Base-by-base conservation (phyloP, 2,113 vertebrate genomes). In the Burhinus oedicnemus region DNA sequence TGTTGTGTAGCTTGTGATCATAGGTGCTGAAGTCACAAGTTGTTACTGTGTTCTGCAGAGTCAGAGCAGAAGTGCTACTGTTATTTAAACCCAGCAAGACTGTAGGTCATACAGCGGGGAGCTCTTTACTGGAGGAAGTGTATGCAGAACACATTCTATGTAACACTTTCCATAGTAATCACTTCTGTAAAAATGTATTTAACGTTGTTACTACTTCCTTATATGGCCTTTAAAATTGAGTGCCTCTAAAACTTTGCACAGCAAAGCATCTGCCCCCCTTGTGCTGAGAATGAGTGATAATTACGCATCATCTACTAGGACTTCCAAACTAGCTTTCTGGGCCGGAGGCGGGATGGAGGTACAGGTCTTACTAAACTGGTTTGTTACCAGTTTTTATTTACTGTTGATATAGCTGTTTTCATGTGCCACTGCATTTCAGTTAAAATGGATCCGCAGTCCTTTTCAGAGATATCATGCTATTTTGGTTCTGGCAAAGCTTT, bases 1-100 rank as follows among this genome's bases (percentile, higher is more conserved):
- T 34, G 47, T 36, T 81, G 11, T 14, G 15, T 44, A 36, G 23
- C 0, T 0, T 42, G 8, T 52, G 16, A 12, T 57, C 3, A 2
- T 29, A n/a, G 49, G 44, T 69, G 32, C 54, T 45, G 54, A 51
- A 34, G 77, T 86, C 5, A 30, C 20, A 49, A 42, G 51, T 26
- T 40, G 30, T 42, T 89, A 5, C 47, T 45, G 17, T 9, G 11
- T 32, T 93, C 40, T 90, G 54, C 45, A 6, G 23, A 49, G 51
- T 34, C 0, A 0, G 55, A 86, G 60, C 66, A 70, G 64, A 70
- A 86, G 42, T 58, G 17, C 14, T 45, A 3, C 47, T 66, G 54
- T 8, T 54, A 17, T 3, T 82, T 54, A 83, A 87, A 49, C 18
- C 30, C 23, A 12, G 20, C 3, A 10, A 82, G 69, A 23, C 32